Conservation (phyloP, 1,140 invertebrate genomes). For the Sipha flava region DNA sequence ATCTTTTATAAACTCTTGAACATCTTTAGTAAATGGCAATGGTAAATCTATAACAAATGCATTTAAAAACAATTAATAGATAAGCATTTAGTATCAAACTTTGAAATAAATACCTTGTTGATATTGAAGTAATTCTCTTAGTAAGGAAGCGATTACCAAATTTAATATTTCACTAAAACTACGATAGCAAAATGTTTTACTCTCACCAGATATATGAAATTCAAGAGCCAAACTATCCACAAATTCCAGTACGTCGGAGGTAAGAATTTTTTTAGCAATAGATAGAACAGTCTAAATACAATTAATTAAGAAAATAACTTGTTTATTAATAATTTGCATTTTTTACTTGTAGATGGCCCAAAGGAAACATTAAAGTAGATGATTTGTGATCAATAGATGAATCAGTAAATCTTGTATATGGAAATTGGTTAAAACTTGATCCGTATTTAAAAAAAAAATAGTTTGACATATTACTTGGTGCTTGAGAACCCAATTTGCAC, state of each 20-base stretch:
- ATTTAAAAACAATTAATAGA: too few relatives aligned
- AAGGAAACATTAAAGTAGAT: constrained; percentile 50
- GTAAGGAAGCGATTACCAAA: constrained; percentile 81
- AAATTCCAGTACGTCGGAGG: constrained; percentile 70
- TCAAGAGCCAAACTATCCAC: constrained; percentile 77
- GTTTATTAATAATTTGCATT: not conserved
- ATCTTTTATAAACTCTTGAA: constrained; percentile 81
- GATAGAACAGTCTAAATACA: constrained; percentile 59
- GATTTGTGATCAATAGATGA: constrained; percentile 50
- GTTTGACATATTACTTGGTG: constrained; percentile 45
- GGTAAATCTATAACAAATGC: constrained; percentile 60
- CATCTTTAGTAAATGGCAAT: constrained; percentile 82
- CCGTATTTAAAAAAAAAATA: constrained; percentile 88
- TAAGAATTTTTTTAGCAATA: constrained; percentile 77
- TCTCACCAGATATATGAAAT: constrained; percentile 55
- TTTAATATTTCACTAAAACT: constrained; percentile 92
- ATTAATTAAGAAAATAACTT: too few relatives aligned
- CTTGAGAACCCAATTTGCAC: constrained; percentile 7
- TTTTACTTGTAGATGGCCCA: constrained; percentile 56
- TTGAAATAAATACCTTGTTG: constrained; percentile 59
- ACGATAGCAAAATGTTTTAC: constrained; percentile 74
- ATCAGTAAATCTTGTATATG: constrained; percentile 63
- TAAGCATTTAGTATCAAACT: too few relatives aligned
- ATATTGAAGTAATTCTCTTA: constrained; percentile 82
- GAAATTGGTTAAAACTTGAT: constrained; percentile 83